phyloP scores from a whole-genome alignment of 2,797 vertebrate species.

The Typhlichthys subterraneus region DNA sequence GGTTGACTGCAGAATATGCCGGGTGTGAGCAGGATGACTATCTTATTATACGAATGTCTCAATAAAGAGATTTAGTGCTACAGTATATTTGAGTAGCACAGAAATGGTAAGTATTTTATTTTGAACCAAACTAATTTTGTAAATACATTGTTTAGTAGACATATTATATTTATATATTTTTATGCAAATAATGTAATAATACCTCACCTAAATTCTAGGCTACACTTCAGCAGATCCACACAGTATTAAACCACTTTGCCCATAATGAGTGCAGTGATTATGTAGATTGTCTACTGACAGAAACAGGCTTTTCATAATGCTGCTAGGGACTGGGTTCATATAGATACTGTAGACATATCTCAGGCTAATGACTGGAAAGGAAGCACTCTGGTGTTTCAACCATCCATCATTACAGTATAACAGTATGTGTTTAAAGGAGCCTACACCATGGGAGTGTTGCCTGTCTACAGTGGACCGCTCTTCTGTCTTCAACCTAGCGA shows the following conservation, averaged over 20 bases:
- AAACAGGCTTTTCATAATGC: not conserved
- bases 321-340: not conserved
- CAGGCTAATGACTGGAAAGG: conserved; percentile 16
- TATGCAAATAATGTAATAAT: no score
- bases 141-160: no score
- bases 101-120: no score
- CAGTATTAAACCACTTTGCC: not conserved
- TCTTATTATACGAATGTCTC: not conserved
- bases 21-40: conserved; percentile 53
- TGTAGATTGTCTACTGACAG: not conserved
- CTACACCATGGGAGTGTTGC: not conserved
- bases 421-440: conserved; percentile 19
- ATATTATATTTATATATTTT: no score
- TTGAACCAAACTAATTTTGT: no score
- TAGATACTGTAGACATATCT: not conserved
- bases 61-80: no score
- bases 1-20: conserved; percentile 71
- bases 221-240: no score
- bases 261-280: not conserved
- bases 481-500: no score
- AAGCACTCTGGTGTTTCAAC: not conserved
- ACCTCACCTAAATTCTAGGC: no score
- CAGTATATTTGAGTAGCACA: no score
- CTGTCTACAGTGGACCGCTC: not conserved
- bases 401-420: conserved; percentile 30